Evolutionary conservation across 2,888 invertebrate genomes (phyloP), one percentile per base, ranked within the genome.

Genomic region (Argyra leucocephala): DNA sequence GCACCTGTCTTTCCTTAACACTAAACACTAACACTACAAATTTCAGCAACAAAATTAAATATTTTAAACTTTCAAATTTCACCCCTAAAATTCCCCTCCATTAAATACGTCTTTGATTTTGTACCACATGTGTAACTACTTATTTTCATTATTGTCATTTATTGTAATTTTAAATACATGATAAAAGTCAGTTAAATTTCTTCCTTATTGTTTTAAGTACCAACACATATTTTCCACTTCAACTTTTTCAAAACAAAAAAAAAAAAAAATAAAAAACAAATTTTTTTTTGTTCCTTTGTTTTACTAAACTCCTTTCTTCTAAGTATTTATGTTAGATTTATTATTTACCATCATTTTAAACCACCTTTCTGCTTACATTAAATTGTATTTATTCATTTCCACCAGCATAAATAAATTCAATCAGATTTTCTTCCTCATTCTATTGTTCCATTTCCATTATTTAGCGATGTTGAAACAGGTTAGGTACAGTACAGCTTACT

Each of bases 191-290:
- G 48, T 48, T 48, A 48, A 48, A 15, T 48, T 48, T 48, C 48
- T 48, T 48, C 48, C 18, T 48, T 48, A 48, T 48, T 48, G 48
- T 48, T 48, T 48, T 15, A 48, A 48, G 48, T 48, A 48, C 48
- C 48, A 48, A 48, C 48, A 48, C 48, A 48, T 15, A 48, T 48
- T 48, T 48, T 48, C 48, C 48, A 48, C 48, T 48, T 48, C 48
- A 48, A 48, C 12, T 1, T 18, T 18, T 18, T 48, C 18, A 48
- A 18, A 48, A 48, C 15, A 48, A 48, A 9, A 48, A 48, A 48
- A 48, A 48, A 7, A 31, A 31, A 31, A 26, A 26, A 10, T 37
- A 12, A 48, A 48, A 48, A 48, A 48, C 18, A 18, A 31, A 4
- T 7, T 31, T 31, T 31, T 31, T 31, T 31, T 31, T 31, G 1